Percentiles rank a stretch among this genome's conserved stretches.
Evolutionary conservation across 2,888 invertebrate species (phyloP).

Genomic region (Apamea crenata): DNA sequence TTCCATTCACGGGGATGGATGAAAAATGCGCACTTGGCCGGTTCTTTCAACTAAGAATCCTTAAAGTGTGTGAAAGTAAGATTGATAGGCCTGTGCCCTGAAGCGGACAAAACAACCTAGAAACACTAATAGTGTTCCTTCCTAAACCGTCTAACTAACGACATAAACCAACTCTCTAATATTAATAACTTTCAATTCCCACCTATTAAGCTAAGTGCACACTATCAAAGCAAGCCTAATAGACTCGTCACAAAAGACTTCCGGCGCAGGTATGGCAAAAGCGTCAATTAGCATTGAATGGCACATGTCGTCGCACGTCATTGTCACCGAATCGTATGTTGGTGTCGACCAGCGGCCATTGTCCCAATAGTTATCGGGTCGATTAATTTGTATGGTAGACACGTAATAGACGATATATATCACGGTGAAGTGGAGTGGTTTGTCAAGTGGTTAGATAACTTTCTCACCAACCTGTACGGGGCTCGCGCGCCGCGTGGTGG

Average conservation of each 20-base stretch:
- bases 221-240: constrained; percentile 37
- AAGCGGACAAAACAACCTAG: constrained; percentile 5
- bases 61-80: background rate
- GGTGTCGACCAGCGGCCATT: constrained; percentile 45
- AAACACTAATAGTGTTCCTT: background rate
- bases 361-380: constrained; percentile 32
- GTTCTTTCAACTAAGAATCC: background rate
- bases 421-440: background rate
- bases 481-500: no score
- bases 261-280: constrained; percentile 45
- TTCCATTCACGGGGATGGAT: background rate
- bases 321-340: constrained; percentile 39
- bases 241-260: constrained; percentile 55
- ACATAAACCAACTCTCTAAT: constrained; percentile 19
- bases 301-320: constrained; percentile 20
- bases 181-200: constrained; percentile 51
- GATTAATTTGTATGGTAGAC: constrained; percentile 35
- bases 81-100: background rate
- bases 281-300: constrained; percentile 62
- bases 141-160: background rate
- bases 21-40: background rate
- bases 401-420: constrained; percentile 29
- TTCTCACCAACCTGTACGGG: background rate
- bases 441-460: constrained; percentile 22
- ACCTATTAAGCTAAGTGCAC: constrained; percentile 33